Conservation (phyloP, 92 coral and sea anemone genomes). For the Galaxea fascicularis region DNA sequence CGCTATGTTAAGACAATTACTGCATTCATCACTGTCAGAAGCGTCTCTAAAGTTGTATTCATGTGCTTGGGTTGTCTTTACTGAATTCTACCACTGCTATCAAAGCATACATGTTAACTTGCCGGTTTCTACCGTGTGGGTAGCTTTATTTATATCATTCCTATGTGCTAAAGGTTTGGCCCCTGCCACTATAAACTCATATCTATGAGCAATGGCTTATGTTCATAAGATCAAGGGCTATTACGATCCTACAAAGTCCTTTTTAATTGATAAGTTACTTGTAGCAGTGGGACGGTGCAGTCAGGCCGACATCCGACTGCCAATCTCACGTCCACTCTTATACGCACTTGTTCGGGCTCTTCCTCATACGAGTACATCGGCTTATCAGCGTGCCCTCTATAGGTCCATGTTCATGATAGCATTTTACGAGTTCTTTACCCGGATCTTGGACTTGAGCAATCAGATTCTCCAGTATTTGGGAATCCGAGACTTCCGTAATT, state of each 20-base stretch:
- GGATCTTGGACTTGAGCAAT: background rate
- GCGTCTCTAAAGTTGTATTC: conserved; percentile 13
- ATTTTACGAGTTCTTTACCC: conserved; percentile 48
- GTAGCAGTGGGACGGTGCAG: conserved; percentile 43
- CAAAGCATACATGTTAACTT: background rate
- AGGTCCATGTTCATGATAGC: conserved; percentile 43
- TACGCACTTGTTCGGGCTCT: conserved; percentile 37
- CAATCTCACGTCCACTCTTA: conserved; percentile 43
- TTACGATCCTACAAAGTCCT: conserved; percentile 37
- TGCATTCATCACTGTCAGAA: conserved; percentile 4
- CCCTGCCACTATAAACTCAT: conserved; percentile 21
- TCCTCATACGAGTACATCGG: conserved; percentile 36
- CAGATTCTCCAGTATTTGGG: background rate
- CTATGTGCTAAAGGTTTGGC: conserved; percentile 35
- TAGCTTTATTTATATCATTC: conserved; percentile 30
- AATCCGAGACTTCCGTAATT: background rate
- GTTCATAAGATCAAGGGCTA: conserved; percentile 40
- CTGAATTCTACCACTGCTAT: conserved; percentile 24
- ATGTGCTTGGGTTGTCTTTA: conserved; percentile 37
- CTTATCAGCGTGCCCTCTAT: conserved; percentile 46
- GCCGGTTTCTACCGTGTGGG: background rate
- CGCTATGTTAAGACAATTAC: conserved; percentile 4
- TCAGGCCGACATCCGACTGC: conserved; percentile 49
- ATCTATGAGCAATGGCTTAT: conserved; percentile 36
- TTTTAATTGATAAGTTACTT: conserved; percentile 42